Evolutionary conservation across 2,113 vertebrate species (phyloP), one percentile per base, ranked within the genome.

Genomic region (Corapipo altera): DNA sequence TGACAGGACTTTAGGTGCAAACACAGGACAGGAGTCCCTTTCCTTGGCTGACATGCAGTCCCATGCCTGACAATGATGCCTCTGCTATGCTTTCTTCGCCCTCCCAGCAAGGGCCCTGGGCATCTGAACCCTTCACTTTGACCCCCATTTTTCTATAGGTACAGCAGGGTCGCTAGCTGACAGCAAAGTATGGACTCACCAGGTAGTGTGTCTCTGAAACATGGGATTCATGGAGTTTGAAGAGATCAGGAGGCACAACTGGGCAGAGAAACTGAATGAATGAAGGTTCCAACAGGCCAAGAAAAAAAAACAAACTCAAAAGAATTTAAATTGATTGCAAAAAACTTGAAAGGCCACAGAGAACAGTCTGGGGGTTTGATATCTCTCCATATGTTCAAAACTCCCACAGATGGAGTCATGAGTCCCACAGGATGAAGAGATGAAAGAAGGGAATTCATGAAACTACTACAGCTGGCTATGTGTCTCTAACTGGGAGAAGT

Each of bases 361-460:
- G 37, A 93, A 44, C 10, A 65, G 52, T 44, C 75, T 77, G 1
- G 59, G 52, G 65, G 11, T 37, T 95, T 89, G 65, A 30, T 96
- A 96, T 96, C 93, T 93, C 69, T 93, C 93, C 90, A 78, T 93
- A 72, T 93, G 90, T 86, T 93, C 57, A 78, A 33, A 78, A 93
- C 69, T 96, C 79, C 93, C 86, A 81, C 90, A 92, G 80, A 96
- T 67, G 69, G 61, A 93, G 79, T 83, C 88, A 84, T 69, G 30
- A 69, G 49, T 94, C 88, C 90, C 93, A 93, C 79, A 93, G 93
- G 93, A 93, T 58, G 78, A 80, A 69, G 88, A 94, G 88, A 97
- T 96, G 92, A 97, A 97, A 96, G 95, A 39, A 89, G 64, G n/a
- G 73, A 93, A 78, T 91, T 96, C 76, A 94, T 91, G 61, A 57